phyloP scores from a whole-genome alignment of 2,113 vertebrate genomes.

The Coturnix japonica region DNA sequence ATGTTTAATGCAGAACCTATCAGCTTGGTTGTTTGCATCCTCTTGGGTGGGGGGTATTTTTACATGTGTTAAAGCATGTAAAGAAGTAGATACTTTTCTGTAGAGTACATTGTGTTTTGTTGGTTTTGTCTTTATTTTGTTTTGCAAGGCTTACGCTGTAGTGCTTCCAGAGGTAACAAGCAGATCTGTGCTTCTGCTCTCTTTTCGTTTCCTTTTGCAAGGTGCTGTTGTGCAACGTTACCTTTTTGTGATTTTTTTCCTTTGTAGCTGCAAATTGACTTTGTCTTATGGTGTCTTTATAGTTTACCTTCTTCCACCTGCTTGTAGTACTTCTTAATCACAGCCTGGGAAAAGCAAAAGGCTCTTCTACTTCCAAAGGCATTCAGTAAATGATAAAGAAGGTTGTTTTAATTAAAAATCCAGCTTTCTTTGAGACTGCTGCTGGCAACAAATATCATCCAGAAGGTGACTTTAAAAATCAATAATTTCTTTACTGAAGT shows the following conservation, averaged over 20 bases:
- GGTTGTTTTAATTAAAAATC: conserved; percentile 51
- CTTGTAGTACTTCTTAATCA: not conserved
- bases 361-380: not conserved
- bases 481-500: not conserved
- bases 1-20: not conserved
- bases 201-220: not conserved
- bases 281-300: not conserved
- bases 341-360: not conserved
- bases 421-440: not conserved
- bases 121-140: too few relatives aligned
- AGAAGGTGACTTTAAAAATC: conserved; percentile 19
- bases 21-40: not conserved
- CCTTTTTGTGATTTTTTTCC: not conserved
- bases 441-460: not conserved
- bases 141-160: not conserved
- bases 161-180: not conserved
- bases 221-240: not conserved
- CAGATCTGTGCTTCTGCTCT: not conserved
- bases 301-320: not conserved
- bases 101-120: not conserved
- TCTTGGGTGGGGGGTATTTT: not conserved
- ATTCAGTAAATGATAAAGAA: conserved; percentile 8
- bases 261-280: not conserved
- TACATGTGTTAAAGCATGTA: not conserved
- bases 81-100: not conserved